Base-by-base conservation (phyloP, 2,888 invertebrate species). In the Alloplasta piceator region DNA sequence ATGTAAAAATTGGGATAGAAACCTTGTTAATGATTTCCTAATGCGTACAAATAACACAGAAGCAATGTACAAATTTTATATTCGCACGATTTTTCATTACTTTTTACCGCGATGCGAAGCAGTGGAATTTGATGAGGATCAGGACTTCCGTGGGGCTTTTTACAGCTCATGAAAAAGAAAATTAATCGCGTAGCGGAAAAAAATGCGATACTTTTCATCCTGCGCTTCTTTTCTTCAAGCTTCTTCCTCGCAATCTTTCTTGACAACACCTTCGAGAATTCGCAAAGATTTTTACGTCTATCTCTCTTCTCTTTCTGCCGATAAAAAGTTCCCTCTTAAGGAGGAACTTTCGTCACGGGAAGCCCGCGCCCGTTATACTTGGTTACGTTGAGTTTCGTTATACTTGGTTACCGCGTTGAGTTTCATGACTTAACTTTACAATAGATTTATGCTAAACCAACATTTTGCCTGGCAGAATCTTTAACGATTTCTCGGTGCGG, bases 181-280 rank as follows among this genome's bases (percentile, higher is more conserved):
- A 26, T 10, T 52, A 52, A 48, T 48, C 36, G 38, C 12, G 9
- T 14, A 5, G 14, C 36, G 0, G 12, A n/a, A 60, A 36, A 38
- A 70, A 60, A 36, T 12, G 14, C 38, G n/a, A 55, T 39, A 52
- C 14, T 48, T 63, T 58, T 75, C 12, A 39, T 61, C 52, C 2
- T 50, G 2, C 0, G 16, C 36, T 55, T 60, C 26, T 61, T 43
- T 72, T 67, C 14, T 26, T 36, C n/a, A n/a, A 72, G 56, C 63
- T 75, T 66, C 50, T 74, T 56, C 52, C 46, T 74, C 39, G 16
- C 64, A 74, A 80, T 80, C 55, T 75, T 14, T 10, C 36, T 14
- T 64, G 67, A 71, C 66, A 67, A 71, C 60, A 75, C 71, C 80
- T 80, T 48, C 10, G 75, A 75, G 80, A 72, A 70, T 77, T 73